These are phyloP conservation scores for Drosophila melanica DNA, from an alignment of 1,140 invertebrate genomes.

Conservation along the genomic window DNA sequence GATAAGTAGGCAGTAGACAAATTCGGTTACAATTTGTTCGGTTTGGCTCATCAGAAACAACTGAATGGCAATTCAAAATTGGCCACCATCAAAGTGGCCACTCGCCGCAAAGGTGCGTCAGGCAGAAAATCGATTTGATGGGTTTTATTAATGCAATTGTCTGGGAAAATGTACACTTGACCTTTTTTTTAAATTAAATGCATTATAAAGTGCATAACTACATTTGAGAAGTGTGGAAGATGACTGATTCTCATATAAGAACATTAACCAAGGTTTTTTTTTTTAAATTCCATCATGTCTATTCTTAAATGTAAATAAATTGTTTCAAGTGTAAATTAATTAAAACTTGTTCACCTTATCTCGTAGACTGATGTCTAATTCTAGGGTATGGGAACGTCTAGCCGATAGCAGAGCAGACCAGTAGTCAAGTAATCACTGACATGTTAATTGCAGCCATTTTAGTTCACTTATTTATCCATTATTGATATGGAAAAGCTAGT, in stretches of 20 bases:
- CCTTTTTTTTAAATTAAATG: too few relatives aligned
- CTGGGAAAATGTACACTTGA: background rate
- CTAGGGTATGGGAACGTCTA: constrained; percentile 14
- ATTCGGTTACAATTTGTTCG: constrained; percentile 81
- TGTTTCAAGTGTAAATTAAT: too few relatives aligned
- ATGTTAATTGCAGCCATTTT: constrained; percentile 55
- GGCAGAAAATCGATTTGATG: constrained; percentile 67
- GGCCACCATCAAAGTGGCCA: constrained; percentile 1
- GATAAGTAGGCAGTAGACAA: constrained; percentile 81
- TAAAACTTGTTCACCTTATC: too few relatives aligned
- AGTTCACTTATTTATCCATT: constrained; percentile 64
- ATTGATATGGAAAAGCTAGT: constrained; percentile 36
- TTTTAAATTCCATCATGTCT: too few relatives aligned
- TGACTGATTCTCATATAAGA: too few relatives aligned
- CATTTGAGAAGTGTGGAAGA: too few relatives aligned
- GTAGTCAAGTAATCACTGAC: background rate
- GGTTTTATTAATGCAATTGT: constrained; percentile 64
- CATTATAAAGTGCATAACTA: too few relatives aligned
- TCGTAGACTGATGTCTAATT: background rate
- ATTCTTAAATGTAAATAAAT: too few relatives aligned
- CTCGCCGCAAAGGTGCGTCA: background rate
- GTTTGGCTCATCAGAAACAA: constrained; percentile 65
- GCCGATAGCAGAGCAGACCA: background rate
- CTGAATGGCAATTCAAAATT: constrained; percentile 31
- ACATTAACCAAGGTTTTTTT: too few relatives aligned